Percentiles rank a stretch among this genome's conserved stretches.
Conservation (phyloP, 2,113 vertebrate genomes). For the Pachypanchax playfairii region DNA sequence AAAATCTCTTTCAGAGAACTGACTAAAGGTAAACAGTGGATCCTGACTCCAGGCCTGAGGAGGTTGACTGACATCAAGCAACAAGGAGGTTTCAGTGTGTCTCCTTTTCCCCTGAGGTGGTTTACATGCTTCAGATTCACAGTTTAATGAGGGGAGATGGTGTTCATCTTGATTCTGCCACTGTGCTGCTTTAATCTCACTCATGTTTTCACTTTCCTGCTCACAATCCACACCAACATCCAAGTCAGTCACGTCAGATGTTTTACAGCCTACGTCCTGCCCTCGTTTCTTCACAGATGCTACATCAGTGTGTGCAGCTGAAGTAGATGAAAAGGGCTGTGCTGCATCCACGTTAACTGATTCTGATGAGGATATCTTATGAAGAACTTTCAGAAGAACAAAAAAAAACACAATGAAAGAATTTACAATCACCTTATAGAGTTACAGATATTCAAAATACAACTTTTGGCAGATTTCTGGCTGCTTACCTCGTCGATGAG, state of each 20-base stretch:
- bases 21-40: slow-evolving; percentile 34
- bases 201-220: slow-evolving; percentile 8
- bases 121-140: slow-evolving; percentile 37
- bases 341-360: slow-evolving; percentile 14
- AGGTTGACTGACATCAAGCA: slow-evolving; percentile 18
- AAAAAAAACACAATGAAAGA: slow-evolving; percentile 5
- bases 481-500: slow-evolving; percentile 58
- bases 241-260: background rate
- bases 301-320: background rate
- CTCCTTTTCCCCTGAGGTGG: slow-evolving; percentile 58
- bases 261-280: slow-evolving; percentile 10
- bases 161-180: slow-evolving; percentile 5
- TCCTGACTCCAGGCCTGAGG: slow-evolving; percentile 49
- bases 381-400: slow-evolving; percentile 44
- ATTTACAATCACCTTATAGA: background rate
- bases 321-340: slow-evolving; percentile 1
- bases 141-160: background rate
- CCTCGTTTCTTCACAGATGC: slow-evolving; percentile 51
- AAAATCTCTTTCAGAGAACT: slow-evolving; percentile 31
- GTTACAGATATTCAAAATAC: background rate
- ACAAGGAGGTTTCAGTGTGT: background rate
- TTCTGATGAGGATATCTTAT: slow-evolving; percentile 52
- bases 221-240: background rate
- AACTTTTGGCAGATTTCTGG: background rate
- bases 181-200: slow-evolving; percentile 11